These are phyloP conservation scores for Atlantisia rogersi DNA, from an alignment of 2,113 vertebrate species.

Conservation along the genomic window DNA sequence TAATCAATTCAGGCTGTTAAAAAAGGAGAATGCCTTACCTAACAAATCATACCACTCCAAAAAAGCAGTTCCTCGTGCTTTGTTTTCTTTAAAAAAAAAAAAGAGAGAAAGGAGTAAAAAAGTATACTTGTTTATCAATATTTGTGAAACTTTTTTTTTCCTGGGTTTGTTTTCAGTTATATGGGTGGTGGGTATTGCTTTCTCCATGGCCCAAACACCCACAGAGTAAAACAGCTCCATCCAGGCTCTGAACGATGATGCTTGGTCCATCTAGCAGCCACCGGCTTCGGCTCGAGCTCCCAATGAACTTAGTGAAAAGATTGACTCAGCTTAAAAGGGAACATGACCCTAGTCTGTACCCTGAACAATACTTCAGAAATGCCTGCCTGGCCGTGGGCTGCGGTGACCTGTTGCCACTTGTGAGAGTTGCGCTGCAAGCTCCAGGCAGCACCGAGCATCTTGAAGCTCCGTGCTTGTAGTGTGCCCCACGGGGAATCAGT, in stretches of 20 bases:
- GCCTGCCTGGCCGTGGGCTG: slow-evolving; percentile 4
- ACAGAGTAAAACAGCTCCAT: rapidly evolving
- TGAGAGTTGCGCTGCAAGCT: rapidly evolving
- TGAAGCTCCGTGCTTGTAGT: neutral
- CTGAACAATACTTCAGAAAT: slow-evolving; percentile 43
- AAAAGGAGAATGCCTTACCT: neutral
- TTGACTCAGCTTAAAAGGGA: slow-evolving; percentile 53
- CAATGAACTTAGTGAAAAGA: slow-evolving; percentile 46
- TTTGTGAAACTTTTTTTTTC: neutral
- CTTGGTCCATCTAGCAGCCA: neutral
- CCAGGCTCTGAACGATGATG: neutral
- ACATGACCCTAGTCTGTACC: slow-evolving; percentile 42
- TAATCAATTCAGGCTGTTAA: neutral
- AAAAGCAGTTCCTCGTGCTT: neutral
- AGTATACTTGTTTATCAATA: neutral
- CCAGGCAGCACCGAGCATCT: rapidly evolving
- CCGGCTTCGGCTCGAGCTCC: neutral
- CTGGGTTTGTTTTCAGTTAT: neutral
- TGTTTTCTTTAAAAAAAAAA: neutral
- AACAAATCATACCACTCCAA: rapidly evolving
- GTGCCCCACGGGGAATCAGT: neutral
- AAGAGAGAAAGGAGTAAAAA: neutral
- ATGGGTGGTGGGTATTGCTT: neutral
- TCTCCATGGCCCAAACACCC: neutral
- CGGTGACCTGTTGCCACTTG: neutral